Percentiles rank a stretch among this genome's conserved stretches.
Evolutionary conservation across 1,140 invertebrate species (phyloP).

Genomic region (Drosophila parabipectinata): DNA sequence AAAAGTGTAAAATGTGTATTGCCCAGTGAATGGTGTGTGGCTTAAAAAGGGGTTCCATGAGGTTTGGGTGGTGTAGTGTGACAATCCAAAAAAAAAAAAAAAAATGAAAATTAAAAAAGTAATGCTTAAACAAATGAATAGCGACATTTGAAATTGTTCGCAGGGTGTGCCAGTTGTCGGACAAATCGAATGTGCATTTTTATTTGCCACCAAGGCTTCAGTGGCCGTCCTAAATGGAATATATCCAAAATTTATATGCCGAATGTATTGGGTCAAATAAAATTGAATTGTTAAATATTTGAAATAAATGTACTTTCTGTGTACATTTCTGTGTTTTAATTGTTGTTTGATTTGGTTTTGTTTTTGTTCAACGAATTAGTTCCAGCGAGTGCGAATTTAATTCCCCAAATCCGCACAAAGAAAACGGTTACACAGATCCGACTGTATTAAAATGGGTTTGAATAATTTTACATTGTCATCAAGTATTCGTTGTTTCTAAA

Average conservation of each 20-base stretch:
- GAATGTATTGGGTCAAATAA: constrained; percentile 38
- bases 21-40: not conserved
- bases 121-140: constrained; percentile 77
- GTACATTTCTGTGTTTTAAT: constrained; percentile 20
- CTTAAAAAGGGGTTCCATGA: constrained; percentile 3
- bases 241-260: constrained; percentile 38
- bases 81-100: constrained; percentile 23
- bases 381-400: constrained; percentile 20
- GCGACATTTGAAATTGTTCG: constrained; percentile 40
- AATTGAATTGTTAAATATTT: constrained; percentile 54
- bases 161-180: constrained; percentile 41
- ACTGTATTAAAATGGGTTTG: constrained; percentile 17
- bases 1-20: constrained; percentile 31
- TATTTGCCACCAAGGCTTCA: constrained; percentile 8
- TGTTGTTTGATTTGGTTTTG: constrained; percentile 49
- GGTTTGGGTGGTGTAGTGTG: not conserved
- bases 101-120: constrained; percentile 14
- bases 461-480: constrained; percentile 11
- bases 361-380: constrained; percentile 14
- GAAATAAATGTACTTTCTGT: constrained; percentile 25
- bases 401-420: constrained; percentile 26
- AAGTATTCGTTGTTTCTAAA: constrained; percentile 18
- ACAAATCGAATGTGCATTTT: constrained; percentile 44
- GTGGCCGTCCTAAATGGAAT: constrained; percentile 3
- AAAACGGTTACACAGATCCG: constrained; percentile 6